Percentiles rank a stretch among this genome's conserved stretches.
phyloP scores from a whole-genome alignment of 2,888 invertebrate genomes.

The Idaea aversata region DNA sequence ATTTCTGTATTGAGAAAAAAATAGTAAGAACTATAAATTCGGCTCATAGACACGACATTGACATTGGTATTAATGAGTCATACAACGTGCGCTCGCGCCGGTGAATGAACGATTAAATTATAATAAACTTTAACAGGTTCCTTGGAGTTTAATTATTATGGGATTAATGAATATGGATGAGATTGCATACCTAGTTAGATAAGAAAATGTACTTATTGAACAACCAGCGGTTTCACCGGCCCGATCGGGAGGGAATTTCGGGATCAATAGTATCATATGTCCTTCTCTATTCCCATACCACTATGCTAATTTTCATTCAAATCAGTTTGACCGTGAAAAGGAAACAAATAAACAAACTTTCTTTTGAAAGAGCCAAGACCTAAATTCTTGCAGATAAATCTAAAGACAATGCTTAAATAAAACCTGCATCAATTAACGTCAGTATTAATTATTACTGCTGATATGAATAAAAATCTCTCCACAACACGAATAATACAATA shows the following conservation, averaged over 20 bases:
- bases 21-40: not conserved
- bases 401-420: too few relatives aligned
- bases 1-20: not conserved
- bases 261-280: too few relatives aligned
- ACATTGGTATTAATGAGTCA: slow-evolving; percentile 58
- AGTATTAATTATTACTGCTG: too few relatives aligned
- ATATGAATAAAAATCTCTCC: too few relatives aligned
- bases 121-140: slow-evolving; percentile 12
- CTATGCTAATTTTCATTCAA: too few relatives aligned
- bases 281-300: too few relatives aligned
- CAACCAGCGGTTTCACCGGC: not conserved
- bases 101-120: slow-evolving; percentile 24
- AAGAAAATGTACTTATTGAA: not conserved
- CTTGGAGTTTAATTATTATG: not conserved
- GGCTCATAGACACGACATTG: slow-evolving; percentile 42
- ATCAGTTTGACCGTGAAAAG: too few relatives aligned
- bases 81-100: slow-evolving; percentile 33
- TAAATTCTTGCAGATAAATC: too few relatives aligned
- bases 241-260: too few relatives aligned
- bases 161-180: not conserved
- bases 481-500: not conserved
- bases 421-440: too few relatives aligned
- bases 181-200: not conserved
- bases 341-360: too few relatives aligned
- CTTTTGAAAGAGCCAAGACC: too few relatives aligned